Evolutionary conservation across 1,140 invertebrate species (phyloP), one percentile per base, ranked within the genome.

Genomic region (Hyles euphorbiae): DNA sequence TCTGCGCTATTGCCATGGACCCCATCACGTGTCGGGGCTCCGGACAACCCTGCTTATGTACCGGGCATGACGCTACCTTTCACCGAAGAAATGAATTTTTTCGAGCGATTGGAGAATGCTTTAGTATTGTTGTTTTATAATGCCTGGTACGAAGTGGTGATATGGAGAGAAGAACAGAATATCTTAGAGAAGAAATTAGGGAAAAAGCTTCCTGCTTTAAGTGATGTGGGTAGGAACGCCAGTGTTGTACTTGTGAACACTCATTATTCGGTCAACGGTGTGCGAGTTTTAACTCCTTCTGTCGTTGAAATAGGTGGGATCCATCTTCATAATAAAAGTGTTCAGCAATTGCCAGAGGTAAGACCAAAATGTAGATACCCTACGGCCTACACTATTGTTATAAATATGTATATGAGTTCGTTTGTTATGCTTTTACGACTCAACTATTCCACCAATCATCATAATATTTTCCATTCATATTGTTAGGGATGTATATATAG

Each of bases 1-100:
- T 89, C 87, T 46, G 78, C 87, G 0, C 61, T 91, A 7, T 81
- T 92, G 74, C 86, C 91, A 2, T 94, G 92, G 91, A 83, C 55
- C 65, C 85, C 10, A 72, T 47, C 54, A 22, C 58, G 89, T 11
- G 87, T 91, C 57, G 92, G 90, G 3, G 90, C 89, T 33, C 87
- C 91, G 0, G 75, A 89, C 3, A 90, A 91, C 60, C 88, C 91
- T 2, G 86, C 90, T 0, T 91, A 89, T 61, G 82, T 92, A 9
- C 90, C 92, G 3, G 81, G 76, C 10, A 64, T 90, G 46, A 62
- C 60, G 34, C 33, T 70, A 32, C 62, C 70, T 1, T 58, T 73
- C 11, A 67, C 58, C 9, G 61, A 71, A 32, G 54, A 66, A 12
- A 78, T 75, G 70, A 63, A 50, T 1, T 91, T 92, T 36, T 66